Base-by-base conservation (phyloP, 2,797 vertebrate species). In the Parauchenoglanis ngamensis region DNA sequence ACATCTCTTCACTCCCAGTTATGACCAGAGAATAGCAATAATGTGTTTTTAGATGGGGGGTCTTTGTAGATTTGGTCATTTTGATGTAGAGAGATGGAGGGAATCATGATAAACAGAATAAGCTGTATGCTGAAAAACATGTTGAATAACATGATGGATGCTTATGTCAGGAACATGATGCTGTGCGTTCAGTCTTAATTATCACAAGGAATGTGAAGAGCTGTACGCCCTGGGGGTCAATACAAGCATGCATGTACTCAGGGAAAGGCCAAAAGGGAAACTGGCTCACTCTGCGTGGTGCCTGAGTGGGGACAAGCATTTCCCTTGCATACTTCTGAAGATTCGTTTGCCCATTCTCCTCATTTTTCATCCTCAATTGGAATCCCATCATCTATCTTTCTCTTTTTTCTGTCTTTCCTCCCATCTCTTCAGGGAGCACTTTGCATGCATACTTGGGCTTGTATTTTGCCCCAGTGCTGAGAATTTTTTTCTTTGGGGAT, bases 151-250 rank as follows among this genome's bases (percentile, higher is more conserved):
- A n/a, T 72, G 21, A 44, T 21, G 1, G 83, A 73, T 44, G 67
- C 67, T 72, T 73, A 31, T 59, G 67, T 72, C 31, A 40, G 25
- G 28, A 72, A 73, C 31, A 19, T 57, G 83, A n/a, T 6, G 52
- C 40, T 31, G 52, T 65, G 40, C 11, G 61, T 52, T 78, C 59
- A n/a, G n/a, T 79, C 57, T 85, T 90, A 84, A 85, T 87, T 72
- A 89, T 92, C 87, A 87, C 88, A 83, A 85, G 91, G 90, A 93
- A 92, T 92, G 90, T 89, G 19, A 70, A 79, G 63, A 65, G 49
- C 86, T 15, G 76, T 84, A 57, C 92, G 90, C 90, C 87, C 85
- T 73, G 63, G 78, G 83, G 68, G 86, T 89, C 87, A 52, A 84
- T 73, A 11, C 17, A 72, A 85, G 84, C 90, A 91, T 13, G 46